A percentile compares a stretch with the other conserved stretches of the same genome.
These are phyloP conservation scores for Brachypteracias leptosomus DNA, from an alignment of 2,113 vertebrate species.

Conservation along the genomic window DNA sequence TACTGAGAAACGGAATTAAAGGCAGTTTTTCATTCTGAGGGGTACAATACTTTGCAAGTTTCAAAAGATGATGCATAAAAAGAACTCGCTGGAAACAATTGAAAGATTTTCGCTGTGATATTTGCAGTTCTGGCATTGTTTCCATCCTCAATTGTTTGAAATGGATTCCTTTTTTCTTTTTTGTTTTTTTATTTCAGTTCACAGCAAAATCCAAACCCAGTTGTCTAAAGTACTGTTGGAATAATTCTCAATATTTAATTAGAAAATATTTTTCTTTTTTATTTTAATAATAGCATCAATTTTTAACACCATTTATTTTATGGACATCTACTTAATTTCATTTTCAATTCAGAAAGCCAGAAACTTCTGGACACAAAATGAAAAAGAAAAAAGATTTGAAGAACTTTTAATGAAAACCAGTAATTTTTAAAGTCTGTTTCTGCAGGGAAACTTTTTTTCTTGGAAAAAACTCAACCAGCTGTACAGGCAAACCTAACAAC, in stretches of 20 bases:
- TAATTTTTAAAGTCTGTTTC: background rate
- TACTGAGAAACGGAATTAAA: background rate
- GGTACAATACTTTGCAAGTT: background rate
- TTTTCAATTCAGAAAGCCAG: background rate
- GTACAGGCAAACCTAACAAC: background rate
- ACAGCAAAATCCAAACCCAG: background rate
- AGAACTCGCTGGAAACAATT: background rate
- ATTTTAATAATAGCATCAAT: background rate
- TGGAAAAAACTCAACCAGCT: background rate
- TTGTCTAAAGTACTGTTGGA: background rate
- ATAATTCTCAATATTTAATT: background rate
- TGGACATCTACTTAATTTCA: background rate
- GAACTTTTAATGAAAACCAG: background rate
- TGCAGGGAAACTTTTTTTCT: background rate
- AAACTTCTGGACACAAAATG: background rate
- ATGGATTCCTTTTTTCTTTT: background rate
- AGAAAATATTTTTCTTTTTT: background rate
- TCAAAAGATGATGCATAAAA: background rate
- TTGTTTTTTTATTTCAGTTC: background rate
- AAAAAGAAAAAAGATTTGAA: background rate
- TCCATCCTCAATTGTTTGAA: background rate
- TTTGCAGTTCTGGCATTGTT: background rate
- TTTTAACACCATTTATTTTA: background rate
- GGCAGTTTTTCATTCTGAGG: background rate
- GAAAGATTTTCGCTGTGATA: background rate